These are phyloP conservation scores for Diceros bicornis DNA, from an alignment of 2,797 vertebrate genomes.

Conservation along the genomic window DNA sequence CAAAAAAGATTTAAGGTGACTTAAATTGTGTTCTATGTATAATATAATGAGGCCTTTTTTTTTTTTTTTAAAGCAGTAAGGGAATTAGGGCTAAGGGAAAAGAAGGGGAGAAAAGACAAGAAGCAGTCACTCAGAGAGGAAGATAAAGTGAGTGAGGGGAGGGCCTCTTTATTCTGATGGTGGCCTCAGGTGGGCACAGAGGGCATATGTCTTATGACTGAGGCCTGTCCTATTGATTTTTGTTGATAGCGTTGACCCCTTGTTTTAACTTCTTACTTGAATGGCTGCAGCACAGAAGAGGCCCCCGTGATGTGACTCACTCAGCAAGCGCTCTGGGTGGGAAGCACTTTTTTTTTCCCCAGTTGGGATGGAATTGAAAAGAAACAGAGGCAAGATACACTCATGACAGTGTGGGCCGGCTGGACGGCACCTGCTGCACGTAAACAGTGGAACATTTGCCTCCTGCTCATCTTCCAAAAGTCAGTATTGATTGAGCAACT, in stretches of 20 bases:
- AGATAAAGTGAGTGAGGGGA: background rate
- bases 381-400: background rate
- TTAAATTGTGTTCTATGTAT: constrained; percentile 23
- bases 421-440: too few relatives aligned
- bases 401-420: background rate
- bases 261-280: constrained; percentile 61
- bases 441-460: background rate
- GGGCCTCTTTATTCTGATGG: background rate
- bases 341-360: background rate
- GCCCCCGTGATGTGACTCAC: background rate
- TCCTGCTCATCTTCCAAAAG: background rate
- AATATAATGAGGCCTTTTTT: background rate
- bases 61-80: constrained; percentile 3
- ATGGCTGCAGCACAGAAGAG: background rate
- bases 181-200: background rate
- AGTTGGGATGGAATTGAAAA: background rate
- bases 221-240: constrained; percentile 56
- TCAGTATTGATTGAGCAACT: constrained; percentile 42
- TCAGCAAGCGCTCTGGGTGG: background rate
- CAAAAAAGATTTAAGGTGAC: constrained; percentile 58
- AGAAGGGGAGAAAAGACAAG: constrained; percentile 11
- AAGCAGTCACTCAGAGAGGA: background rate
- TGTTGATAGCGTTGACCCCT: constrained; percentile 24
- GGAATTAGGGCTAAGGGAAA: constrained; percentile 27
- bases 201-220: background rate